Base-by-base conservation (phyloP, 2,888 invertebrate genomes). In the Drosophila borealis region DNA sequence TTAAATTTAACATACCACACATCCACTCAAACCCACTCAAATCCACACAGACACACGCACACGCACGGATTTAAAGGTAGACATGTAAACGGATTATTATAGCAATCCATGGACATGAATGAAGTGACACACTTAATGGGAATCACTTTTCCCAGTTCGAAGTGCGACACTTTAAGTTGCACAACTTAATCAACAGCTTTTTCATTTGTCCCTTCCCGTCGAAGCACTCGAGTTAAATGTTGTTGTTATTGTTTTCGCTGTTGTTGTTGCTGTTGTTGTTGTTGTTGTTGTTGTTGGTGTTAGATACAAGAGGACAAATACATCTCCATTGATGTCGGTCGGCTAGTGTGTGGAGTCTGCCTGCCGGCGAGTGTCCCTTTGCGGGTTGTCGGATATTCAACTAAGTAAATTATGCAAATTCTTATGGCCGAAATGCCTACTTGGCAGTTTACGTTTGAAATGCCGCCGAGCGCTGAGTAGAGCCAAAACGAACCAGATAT, bases 381-480 rank as follows among this genome's bases (percentile, higher is more conserved):
- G 77, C 69, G 74, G 81, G 59, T 64, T 74, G 79, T 81, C 79
- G 75, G 79, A 61, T 70, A 74, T 69, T 78, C 77, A 74, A 67
- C 72, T 81, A 70, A 77, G 86, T 84, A 83, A 86, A 86, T 84
- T 84, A 84, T 84, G 83, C 76, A 83, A 86, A 86, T 86, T 78
- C 73, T 63, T 70, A 71, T 74, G 70, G 53, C 71, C 73, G 62
- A 83, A 83, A 72, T 76, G 83, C 81, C 83, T 80, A 83, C 78
- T 86, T 83, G 83, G 83, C 86, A 81, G 76, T 83, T 76, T 80
- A 74, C 73, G 78, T 80, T 78, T 70, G 72, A 70, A 80, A 72
- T 74, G 74, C 54, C 66, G 53, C 29, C 62, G 49, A 70, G 51
- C 63, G 50, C 48, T 41, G 69, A 53, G 44, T 19, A 46, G 49